These are phyloP conservation scores for Calameuta pallipes DNA, from an alignment of 2,888 invertebrate species.

Conservation along the genomic window DNA sequence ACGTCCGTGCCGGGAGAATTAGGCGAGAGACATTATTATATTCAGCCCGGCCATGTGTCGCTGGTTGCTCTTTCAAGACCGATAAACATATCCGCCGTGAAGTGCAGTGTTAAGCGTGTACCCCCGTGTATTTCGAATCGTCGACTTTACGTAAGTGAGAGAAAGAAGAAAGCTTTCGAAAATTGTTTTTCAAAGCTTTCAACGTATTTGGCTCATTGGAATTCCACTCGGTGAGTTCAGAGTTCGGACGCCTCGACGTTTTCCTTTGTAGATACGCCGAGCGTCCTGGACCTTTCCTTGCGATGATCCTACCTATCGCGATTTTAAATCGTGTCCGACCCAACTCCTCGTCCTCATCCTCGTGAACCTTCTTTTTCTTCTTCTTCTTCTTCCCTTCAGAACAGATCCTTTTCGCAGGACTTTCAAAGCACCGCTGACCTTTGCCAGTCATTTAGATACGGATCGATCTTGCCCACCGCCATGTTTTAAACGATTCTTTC, in stretches of 20 bases:
- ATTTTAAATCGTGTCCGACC: constrained; percentile 13
- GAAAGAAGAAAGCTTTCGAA: not conserved
- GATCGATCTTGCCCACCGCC: constrained; percentile 8
- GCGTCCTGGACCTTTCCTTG: not conserved
- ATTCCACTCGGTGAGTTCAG: constrained; percentile 10
- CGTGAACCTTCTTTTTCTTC: not conserved
- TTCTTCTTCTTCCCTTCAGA: not conserved
- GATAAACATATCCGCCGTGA: not conserved
- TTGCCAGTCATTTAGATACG: constrained; percentile 23
- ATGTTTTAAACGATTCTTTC: not conserved
- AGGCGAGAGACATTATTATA: constrained; percentile 28
- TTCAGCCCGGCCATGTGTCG: constrained; percentile 20
- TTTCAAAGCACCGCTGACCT: constrained; percentile 22
- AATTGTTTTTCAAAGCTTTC: constrained; percentile 5
- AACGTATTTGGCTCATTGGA: constrained; percentile 11
- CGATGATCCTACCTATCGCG: constrained; percentile 16
- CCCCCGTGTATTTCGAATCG: not conserved
- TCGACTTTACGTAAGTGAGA: not conserved
- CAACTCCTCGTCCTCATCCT: constrained; percentile 6
- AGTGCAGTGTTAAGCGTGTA: not conserved
- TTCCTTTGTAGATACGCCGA: constrained; percentile 6
- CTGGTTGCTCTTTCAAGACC: not conserved
- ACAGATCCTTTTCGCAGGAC: constrained; percentile 19
- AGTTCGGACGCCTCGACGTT: not conserved
- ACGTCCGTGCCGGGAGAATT: constrained; percentile 54